Conservation (phyloP, 2,888 invertebrate genomes). For the Pachliopta kotzebuea region DNA sequence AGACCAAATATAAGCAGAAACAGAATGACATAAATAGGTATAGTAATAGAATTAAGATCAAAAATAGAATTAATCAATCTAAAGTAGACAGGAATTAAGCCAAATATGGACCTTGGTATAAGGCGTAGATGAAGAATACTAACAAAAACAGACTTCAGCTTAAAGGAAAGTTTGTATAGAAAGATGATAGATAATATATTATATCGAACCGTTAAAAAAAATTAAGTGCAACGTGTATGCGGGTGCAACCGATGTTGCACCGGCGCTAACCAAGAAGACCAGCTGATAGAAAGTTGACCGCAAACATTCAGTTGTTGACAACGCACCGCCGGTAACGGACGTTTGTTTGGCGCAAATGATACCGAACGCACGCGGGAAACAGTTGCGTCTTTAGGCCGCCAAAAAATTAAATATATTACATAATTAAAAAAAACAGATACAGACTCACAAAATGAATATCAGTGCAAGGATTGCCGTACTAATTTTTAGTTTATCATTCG, state of each 20-base stretch:
- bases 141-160: too few relatives aligned
- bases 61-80: too few relatives aligned
- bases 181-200: too few relatives aligned
- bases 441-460: constrained; percentile 64
- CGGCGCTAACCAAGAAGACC: constrained; percentile 49
- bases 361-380: constrained; percentile 71
- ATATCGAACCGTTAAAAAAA: too few relatives aligned
- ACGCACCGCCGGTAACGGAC: constrained; percentile 54
- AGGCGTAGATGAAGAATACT: too few relatives aligned
- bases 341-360: constrained; percentile 68
- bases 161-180: too few relatives aligned
- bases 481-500: constrained; percentile 62
- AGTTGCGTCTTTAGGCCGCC: constrained; percentile 64
- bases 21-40: too few relatives aligned
- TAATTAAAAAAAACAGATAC: constrained; percentile 39
- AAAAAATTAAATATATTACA: constrained; percentile 36
- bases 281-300: constrained; percentile 72
- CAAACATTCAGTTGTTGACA: constrained; percentile 63
- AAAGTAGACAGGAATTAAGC: too few relatives aligned
- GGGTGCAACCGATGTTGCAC: constrained; percentile 46
- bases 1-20: too few relatives aligned
- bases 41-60: too few relatives aligned
- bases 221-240: constrained; percentile 6
- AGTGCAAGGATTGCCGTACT: constrained; percentile 67
- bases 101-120: too few relatives aligned